Base-by-base conservation (phyloP, 2,888 invertebrate species). In the Pheosia gnoma region DNA sequence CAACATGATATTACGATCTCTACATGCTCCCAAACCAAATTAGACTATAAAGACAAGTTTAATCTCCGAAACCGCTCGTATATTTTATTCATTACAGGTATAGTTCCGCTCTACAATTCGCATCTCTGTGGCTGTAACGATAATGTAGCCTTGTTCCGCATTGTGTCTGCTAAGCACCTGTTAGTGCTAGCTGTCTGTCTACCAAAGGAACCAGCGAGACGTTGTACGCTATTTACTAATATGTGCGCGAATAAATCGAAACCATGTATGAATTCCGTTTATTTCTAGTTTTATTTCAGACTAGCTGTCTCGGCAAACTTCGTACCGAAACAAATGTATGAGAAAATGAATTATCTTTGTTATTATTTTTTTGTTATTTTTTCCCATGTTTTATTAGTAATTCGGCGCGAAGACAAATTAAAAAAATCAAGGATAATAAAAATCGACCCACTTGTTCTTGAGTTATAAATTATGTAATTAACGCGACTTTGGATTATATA, bases 11-110 rank as follows among this genome's bases (percentile, higher is more conserved):
- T 45, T 45, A 45, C 43, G 43, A 45, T 4, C 43, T 45, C 9
- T 45, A 7, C 36, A 8, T 52, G 36, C 52, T 9, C 8, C 51
- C 51, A 51, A 53, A 53, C 37, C 37, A 53, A 37, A 53, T 53
- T 53, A 53, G 11, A 53, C 53, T 53, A 53, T 53, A 53, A 53
- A 53, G 53, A 37, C 53, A 53, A 36, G 53, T 53, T 51, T 53
- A 53, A 53, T 37, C 37, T 53, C 36, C 11, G 37, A 37, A 53
- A 53, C 53, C 10, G 37, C 53, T 53, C 53, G 25, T 53, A 37
- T 53, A 37, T 53, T 53, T 53, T 37, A 53, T 53, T 53, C 53
- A 53, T 53, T 53, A 25, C 51, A 25, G 51, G 51, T 9, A 51
- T 9, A 13, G 13, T 10, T 25, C 25, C 10, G 51, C 51, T 51